Base-by-base conservation (phyloP, 2,113 vertebrate species). In the Neotoma lepida region DNA sequence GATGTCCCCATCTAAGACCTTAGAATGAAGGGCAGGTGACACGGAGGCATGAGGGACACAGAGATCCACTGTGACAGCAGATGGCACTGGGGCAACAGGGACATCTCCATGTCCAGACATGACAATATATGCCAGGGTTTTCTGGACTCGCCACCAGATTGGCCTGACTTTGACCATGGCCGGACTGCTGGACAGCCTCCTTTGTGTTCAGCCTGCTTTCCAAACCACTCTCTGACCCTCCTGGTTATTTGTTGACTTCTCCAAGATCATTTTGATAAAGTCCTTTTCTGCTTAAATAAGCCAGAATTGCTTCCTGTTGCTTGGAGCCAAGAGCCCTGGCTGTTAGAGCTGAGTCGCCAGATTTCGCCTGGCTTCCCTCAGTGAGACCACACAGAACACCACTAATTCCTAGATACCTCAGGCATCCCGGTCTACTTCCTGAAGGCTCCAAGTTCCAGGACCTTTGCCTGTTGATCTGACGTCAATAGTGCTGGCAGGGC, bases 281-380 rank as follows among this genome's bases (percentile, higher is more conserved):
- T 63, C 56, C 73, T 94, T 95, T 92, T 94, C 77, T 92, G 82
- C 86, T 96, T 78, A 94, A 96, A 96, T 90, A 95, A 93, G 91
- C 81, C 86, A 96, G 94, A 97, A 96, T 97, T 96, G 82, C 78
- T 96, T 96, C 93, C 92, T 90, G 90, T 94, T n/a, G 44, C 81
- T 94, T 39, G 1, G 39, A 92, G 91, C 94, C 86, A 89, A 92
- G 93, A 96, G 63, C 39, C 28, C 56, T 58, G 91, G 77, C 91
- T 46, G 3, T 90, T 92, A 54, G 9, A 93, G 68, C 94, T 92
- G 86, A 80, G 82, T 90, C 56, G 63, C 93, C 93, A 89, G 78
- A 90, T 94, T 97, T 94, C 41, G 61, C 77, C 94, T 95, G 91
- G 93, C 89, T 90, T 95, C 94, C 76, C 73, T 92, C 92, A 74